Conservation (phyloP, 2,888 invertebrate species). For the Tipula unca region DNA sequence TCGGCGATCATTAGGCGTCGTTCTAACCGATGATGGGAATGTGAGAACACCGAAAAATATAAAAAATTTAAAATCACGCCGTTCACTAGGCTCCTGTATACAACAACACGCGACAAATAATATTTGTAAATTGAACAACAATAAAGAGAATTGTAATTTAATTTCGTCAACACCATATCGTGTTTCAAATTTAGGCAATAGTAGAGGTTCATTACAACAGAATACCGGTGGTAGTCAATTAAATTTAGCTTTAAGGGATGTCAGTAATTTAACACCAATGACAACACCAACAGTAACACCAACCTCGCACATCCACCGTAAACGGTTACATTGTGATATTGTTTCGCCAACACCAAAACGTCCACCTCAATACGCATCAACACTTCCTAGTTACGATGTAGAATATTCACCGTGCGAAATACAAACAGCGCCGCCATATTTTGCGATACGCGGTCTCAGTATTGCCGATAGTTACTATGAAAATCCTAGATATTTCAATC, state of each 20-base stretch:
- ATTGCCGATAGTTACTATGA: conserved; percentile 40
- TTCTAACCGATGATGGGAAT: neutral
- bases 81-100: conserved; percentile 14
- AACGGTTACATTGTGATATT: conserved; percentile 16
- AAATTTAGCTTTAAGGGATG: conserved; percentile 22
- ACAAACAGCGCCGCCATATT: conserved; percentile 36
- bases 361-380: conserved; percentile 33
- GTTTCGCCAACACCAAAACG: neutral
- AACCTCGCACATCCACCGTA: neutral
- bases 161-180: neutral
- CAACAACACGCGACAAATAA: neutral
- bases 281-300: conserved; percentile 24
- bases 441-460: conserved; percentile 36
- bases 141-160: neutral
- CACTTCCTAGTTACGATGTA: conserved; percentile 38
- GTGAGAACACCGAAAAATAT: neutral
- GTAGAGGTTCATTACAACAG: conserved; percentile 27
- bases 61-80: conserved; percentile 16
- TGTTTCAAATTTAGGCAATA: conserved; percentile 14
- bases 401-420: conserved; percentile 39
- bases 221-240: neutral
- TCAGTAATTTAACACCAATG: conserved; percentile 25
- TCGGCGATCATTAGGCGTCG: conserved; percentile 16
- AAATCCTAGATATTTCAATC: conserved; percentile 37
- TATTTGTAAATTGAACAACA: neutral